phyloP scores from a whole-genome alignment of 2,113 vertebrate genomes.

The Coreoperca whiteheadi region DNA sequence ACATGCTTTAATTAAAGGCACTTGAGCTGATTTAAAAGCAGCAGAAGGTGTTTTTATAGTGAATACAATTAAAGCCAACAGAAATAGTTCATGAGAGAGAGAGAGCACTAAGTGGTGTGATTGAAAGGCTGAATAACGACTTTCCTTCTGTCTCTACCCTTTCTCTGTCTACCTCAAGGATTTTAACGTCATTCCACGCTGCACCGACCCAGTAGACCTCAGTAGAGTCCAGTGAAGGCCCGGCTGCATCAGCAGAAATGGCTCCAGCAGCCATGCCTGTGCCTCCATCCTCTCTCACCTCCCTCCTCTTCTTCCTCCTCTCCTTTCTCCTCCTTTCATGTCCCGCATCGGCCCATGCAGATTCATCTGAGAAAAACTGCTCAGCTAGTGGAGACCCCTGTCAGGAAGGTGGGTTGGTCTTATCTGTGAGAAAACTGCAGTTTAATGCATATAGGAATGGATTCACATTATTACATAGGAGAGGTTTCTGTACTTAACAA shows the following conservation, averaged over 20 bases:
- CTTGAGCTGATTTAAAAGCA: constrained; percentile 8
- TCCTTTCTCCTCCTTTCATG: constrained; percentile 69
- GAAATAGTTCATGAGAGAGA: neutral
- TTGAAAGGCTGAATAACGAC: neutral
- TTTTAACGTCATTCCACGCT: constrained; percentile 16
- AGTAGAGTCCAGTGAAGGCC: constrained; percentile 37
- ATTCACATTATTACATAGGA: neutral
- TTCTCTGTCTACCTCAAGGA: constrained; percentile 37
- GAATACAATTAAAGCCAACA: constrained; percentile 7
- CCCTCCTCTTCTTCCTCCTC: constrained; percentile 49
- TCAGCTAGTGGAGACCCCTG: constrained; percentile 78
- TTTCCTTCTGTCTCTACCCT: constrained; percentile 2
- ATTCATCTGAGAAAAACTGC: constrained; percentile 69
- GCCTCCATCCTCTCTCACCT: constrained; percentile 22
- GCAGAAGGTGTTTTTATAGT: neutral
- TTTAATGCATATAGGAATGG: neutral
- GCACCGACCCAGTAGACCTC: constrained; percentile 27
- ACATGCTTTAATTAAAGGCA: neutral
- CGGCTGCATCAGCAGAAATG: constrained; percentile 44
- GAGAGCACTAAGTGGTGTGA: neutral
- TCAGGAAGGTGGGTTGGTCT: constrained; percentile 75
- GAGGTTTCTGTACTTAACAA: constrained; percentile 1
- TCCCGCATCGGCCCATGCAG: constrained; percentile 53
- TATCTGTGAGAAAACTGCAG: neutral
- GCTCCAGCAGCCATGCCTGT: constrained; percentile 58